Evolutionary conservation across 92 coral and sea anemone species (phyloP).

Genomic region (Phenganax marumi): DNA sequence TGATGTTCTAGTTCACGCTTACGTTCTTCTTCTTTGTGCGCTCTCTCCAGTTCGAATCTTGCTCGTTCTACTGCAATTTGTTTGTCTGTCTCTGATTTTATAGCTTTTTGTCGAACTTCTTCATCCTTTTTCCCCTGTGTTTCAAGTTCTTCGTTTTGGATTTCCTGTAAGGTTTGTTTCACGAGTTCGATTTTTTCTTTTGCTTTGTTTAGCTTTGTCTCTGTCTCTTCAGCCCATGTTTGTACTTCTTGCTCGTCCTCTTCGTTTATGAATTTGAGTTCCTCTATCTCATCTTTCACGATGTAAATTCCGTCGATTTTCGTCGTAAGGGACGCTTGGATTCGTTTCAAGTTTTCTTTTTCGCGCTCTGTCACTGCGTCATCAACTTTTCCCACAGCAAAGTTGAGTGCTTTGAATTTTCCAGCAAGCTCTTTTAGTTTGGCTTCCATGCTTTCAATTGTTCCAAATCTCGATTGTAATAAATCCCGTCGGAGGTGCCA

Average conservation of each 20-base stretch:
- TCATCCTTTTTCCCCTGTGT: not conserved
- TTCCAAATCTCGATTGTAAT: not conserved
- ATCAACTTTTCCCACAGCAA: not conserved
- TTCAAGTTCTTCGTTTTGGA: not conserved
- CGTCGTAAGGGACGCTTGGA: not conserved
- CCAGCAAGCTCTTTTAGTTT: not conserved
- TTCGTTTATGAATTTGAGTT: slow-evolving; percentile 31
- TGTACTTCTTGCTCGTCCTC: slow-evolving; percentile 31
- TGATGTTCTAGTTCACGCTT: too few species aligned
- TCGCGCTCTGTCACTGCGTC: not conserved
- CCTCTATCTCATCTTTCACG: slow-evolving; percentile 33
- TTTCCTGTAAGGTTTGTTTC: not conserved
- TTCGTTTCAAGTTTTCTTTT: not conserved
- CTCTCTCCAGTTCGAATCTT: slow-evolving; percentile 8
- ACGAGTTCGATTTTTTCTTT: not conserved
- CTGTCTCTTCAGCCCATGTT: slow-evolving; percentile 28
- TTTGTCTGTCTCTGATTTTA: slow-evolving; percentile 12
- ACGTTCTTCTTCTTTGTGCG: not conserved
- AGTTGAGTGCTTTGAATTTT: slow-evolving; percentile 1
- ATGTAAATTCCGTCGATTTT: slow-evolving; percentile 19
- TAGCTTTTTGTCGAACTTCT: slow-evolving; percentile 1
- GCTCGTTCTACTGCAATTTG: slow-evolving; percentile 27
- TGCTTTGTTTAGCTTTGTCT: slow-evolving; percentile 18
- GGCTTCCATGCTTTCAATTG: not conserved
- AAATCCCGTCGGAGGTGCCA: too few species aligned